Evolutionary conservation across 2,888 invertebrate species (phyloP), one percentile per base, ranked within the genome.

Genomic region (Phrixothrix hirtus): DNA sequence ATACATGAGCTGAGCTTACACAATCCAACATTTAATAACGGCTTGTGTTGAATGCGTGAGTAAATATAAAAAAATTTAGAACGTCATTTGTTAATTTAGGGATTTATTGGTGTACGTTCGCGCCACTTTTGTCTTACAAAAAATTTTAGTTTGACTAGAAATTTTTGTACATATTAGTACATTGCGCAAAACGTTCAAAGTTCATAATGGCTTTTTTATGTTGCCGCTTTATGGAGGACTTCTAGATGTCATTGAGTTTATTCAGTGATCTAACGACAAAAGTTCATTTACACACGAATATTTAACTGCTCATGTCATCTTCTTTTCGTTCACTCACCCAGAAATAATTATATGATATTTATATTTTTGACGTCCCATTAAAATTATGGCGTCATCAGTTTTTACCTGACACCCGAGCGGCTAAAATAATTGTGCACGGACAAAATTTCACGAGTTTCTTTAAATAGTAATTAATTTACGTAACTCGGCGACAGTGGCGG

Each of bases 31-130:
- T 51, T 44, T 51, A 35, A 51, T 37, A 14, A 15, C 11, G 14
- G 38, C 29, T 31, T 45, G 51, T 25, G 38, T 43, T 51, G 16
- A 39, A 45, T 45, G 44, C 39, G 45, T 45, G 44, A 51, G 45
- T 39, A 45, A 51, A 45, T 45, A 49, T 26, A 17, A 21, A n/a
- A 26, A 43, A 35, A 43, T 50, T 50, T 43, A 30, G 35, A 43
- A 43, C 31, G 17, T 7, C 37, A 16, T 2, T 12, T 21, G 7
- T 21, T 5, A 21, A n/a, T n/a, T n/a, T n/a, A n/a, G n/a, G n/a
- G n/a, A n/a, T n/a, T n/a, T n/a, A n/a, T n/a, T n/a, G n/a, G n/a
- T n/a, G n/a, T n/a, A n/a, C n/a, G n/a, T n/a, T n/a, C n/a, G n/a
- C n/a, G n/a, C n/a, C 21, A 21, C 21, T 5, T 5, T 21, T 5